phyloP scores from a whole-genome alignment of 2,113 vertebrate genomes.

The Mixornis gularis region DNA sequence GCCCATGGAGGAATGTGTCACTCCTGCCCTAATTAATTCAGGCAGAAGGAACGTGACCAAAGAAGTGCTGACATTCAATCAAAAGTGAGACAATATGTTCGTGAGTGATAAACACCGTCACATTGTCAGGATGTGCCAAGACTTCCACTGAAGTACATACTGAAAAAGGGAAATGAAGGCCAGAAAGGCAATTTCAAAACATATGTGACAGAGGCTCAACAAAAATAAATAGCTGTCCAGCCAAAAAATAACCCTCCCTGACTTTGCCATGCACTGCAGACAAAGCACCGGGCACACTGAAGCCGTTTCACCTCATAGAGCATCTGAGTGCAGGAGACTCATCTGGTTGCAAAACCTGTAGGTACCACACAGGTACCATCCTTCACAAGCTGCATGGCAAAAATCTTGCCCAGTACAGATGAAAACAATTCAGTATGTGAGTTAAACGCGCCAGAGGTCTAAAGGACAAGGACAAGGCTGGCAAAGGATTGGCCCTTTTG shows the following conservation, averaged over 20 bases:
- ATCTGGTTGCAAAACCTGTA: not conserved
- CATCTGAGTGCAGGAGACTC: not conserved
- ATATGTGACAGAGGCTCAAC: not conserved
- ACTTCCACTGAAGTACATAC: not conserved
- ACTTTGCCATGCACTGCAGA: not conserved
- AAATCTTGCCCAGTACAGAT: not conserved
- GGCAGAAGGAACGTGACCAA: slow-evolving; percentile 26
- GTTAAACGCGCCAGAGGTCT: not conserved
- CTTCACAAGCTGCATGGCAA: not conserved
- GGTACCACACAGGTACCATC: not conserved
- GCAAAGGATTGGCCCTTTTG: not conserved
- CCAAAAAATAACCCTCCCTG: not conserved
- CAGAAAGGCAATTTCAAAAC: slow-evolving; percentile 30
- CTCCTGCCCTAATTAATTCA: slow-evolving; percentile 23
- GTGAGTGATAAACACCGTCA: slow-evolving; percentile 1
- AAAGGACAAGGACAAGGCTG: not conserved
- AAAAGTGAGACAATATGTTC: slow-evolving; percentile 28
- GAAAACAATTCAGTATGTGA: not conserved
- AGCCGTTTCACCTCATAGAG: not conserved
- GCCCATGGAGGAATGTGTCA: not conserved
- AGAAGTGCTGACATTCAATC: slow-evolving; percentile 33
- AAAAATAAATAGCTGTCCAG: not conserved
- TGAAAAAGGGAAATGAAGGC: not conserved
- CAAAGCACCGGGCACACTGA: accelerated
- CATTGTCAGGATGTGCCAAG: not conserved